Evolutionary conservation across 92 coral and sea anemone genomes (phyloP).

Genomic region (Porites evermanni): DNA sequence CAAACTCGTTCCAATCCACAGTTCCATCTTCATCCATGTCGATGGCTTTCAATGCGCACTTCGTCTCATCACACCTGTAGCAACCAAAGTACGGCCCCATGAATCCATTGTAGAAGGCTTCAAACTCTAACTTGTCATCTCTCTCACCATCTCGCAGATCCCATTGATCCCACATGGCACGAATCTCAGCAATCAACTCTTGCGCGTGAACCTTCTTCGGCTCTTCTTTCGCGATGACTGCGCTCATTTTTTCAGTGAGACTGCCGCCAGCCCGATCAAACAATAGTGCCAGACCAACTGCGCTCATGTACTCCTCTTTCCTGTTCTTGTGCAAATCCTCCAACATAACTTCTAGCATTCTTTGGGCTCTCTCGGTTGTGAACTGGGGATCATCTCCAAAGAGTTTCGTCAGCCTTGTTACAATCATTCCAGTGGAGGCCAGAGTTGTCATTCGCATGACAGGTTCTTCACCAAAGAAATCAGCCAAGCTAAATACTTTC

Average conservation of each 20-base stretch:
- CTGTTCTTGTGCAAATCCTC: conserved; percentile 78
- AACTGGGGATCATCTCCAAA: conserved; percentile 79
- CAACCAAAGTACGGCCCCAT: conserved; percentile 74
- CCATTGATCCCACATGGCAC: conserved; percentile 82
- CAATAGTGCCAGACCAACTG: conserved; percentile 48
- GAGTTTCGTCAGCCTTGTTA: conserved; percentile 54
- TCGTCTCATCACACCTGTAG: conserved; percentile 72
- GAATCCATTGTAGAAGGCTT: conserved; percentile 74
- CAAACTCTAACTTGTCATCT: conserved; percentile 64
- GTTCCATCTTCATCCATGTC: conserved; percentile 80
- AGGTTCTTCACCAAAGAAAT: conserved; percentile 77
- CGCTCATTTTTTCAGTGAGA: conserved; percentile 56
- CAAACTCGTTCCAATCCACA: conserved; percentile 82
- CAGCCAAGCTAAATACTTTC: conserved; percentile 75
- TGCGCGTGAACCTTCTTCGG: conserved; percentile 20
- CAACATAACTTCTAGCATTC: conserved; percentile 82
- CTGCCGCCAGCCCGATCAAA: neutral
- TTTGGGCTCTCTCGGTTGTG: conserved; percentile 69
- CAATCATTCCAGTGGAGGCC: conserved; percentile 74
- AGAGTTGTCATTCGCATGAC: conserved; percentile 81
- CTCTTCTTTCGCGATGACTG: neutral
- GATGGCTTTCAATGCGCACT: conserved; percentile 68
- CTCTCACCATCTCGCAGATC: conserved; percentile 61
- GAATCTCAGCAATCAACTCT: conserved; percentile 60
- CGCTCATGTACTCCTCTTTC: conserved; percentile 84